These are phyloP conservation scores for Murina feae DNA, from an alignment of 2,113 vertebrate species.

Conservation along the genomic window DNA sequence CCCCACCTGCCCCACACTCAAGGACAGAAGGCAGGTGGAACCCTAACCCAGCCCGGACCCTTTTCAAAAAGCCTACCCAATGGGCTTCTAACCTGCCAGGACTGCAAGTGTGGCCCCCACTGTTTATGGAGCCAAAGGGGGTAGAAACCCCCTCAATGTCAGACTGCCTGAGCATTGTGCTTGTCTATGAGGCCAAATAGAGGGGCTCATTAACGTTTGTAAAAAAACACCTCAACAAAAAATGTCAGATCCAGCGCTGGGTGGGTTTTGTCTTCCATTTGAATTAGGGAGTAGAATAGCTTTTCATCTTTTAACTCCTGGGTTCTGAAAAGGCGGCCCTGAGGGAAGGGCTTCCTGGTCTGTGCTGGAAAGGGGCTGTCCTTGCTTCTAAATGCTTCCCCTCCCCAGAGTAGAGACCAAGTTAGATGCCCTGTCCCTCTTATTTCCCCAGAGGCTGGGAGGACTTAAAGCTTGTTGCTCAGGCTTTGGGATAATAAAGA, in stretches of 20 bases:
- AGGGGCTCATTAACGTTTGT: slow-evolving; percentile 41
- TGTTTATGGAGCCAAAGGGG: slow-evolving; percentile 19
- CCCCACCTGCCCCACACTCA: too few relatives aligned
- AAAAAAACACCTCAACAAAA: neutral
- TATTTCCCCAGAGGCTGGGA: neutral
- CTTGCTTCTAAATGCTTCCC: neutral
- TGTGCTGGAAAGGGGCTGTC: neutral
- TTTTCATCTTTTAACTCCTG: neutral
- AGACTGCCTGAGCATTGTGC: neutral
- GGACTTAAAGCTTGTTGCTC: neutral
- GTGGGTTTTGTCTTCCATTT: neutral
- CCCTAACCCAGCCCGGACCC: neutral
- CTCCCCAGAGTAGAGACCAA: neutral
- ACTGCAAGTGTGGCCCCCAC: neutral
- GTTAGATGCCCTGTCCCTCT: neutral
- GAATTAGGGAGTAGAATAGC: neutral
- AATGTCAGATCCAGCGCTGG: neutral
- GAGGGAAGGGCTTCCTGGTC: neutral
- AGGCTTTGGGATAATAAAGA: neutral
- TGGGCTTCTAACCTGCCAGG: neutral
- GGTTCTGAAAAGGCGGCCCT: neutral
- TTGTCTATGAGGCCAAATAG: neutral
- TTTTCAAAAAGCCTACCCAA: neutral
- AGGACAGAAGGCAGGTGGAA: neutral
- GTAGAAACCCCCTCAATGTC: slow-evolving; percentile 38